A percentile compares a stretch with the other conserved stretches of the same genome.
Evolutionary conservation across 2,888 invertebrate genomes (phyloP).

Genomic region (Panopea generosa): DNA sequence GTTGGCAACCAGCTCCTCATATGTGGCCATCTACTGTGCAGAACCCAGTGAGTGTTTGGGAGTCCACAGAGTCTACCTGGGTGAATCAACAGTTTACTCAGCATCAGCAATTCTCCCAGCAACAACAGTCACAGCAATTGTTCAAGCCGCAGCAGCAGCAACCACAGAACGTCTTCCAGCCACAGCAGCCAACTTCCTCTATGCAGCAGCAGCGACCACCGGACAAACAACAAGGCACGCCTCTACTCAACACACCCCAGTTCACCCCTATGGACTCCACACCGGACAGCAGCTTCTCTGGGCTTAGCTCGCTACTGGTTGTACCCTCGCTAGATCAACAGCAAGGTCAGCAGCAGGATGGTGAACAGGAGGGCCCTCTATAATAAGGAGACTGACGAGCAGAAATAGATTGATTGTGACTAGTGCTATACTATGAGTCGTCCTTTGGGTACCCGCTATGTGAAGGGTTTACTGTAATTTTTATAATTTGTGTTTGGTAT

Average conservation of each 20-base stretch:
- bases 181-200: slow-evolving; percentile 14
- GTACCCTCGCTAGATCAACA: slow-evolving; percentile 13
- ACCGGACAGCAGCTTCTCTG: slow-evolving; percentile 7
- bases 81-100: slow-evolving; percentile 29
- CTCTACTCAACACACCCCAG: slow-evolving; percentile 22
- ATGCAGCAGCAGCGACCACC: slow-evolving; percentile 21
- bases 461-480: no score
- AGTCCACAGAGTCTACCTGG: slow-evolving; percentile 35
- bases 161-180: no score
- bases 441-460: no score
- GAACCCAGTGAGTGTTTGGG: slow-evolving; percentile 42
- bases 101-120: slow-evolving; percentile 13
- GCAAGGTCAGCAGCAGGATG: slow-evolving; percentile 9
- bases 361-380: not conserved
- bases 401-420: slow-evolving; percentile 2
- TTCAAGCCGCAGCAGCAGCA: slow-evolving; percentile 20
- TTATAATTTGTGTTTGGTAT: no score
- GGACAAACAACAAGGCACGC: slow-evolving; percentile 19
- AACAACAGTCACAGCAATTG: slow-evolving; percentile 19
- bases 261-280: slow-evolving; percentile 9
- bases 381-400: slow-evolving; percentile 12
- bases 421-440: not conserved
- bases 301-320: slow-evolving; percentile 9
- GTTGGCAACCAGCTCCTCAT: slow-evolving; percentile 43
- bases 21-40: slow-evolving; percentile 43